phyloP scores from a whole-genome alignment of 2,888 invertebrate species.

The Cosmorhoe ocellata region DNA sequence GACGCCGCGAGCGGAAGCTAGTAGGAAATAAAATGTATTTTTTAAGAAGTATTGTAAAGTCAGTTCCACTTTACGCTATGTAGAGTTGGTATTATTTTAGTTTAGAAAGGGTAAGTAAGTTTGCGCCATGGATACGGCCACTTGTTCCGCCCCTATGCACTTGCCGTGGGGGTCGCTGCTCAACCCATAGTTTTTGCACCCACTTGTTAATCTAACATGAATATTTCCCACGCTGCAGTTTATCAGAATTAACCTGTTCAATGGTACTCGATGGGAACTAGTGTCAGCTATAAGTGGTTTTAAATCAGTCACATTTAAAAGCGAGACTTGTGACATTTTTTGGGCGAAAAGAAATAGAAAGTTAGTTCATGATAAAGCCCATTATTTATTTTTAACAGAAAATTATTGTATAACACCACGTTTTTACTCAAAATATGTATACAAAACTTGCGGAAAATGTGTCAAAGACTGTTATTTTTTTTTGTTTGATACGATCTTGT shows the following conservation, averaged over 20 bases:
- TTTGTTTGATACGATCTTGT: too few species aligned
- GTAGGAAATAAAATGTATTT: too few species aligned
- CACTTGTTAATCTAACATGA: slow-evolving; percentile 50
- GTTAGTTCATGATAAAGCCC: neutral
- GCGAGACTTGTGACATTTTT: neutral
- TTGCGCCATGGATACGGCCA: slow-evolving; percentile 46
- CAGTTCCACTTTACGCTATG: too few species aligned
- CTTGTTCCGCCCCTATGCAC: slow-evolving; percentile 82
- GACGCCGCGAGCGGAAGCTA: too few species aligned
- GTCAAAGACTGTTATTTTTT: too few species aligned
- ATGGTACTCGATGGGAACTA: slow-evolving; percentile 35
- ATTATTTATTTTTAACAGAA: neutral
- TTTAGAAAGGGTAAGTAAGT: slow-evolving; percentile 31
- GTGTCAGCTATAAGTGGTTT: slow-evolving; percentile 15
- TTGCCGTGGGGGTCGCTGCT: slow-evolving; percentile 66
- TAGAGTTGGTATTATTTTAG: slow-evolving; percentile 9
- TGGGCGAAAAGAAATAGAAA: slow-evolving; percentile 9
- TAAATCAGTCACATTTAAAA: slow-evolving; percentile 9
- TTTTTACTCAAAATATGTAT: too few species aligned
- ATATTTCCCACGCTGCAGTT: slow-evolving; percentile 69
- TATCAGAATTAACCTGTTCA: slow-evolving; percentile 56
- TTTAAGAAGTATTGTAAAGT: too few species aligned
- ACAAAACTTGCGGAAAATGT: too few species aligned
- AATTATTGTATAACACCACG: too few species aligned
- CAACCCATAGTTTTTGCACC: slow-evolving; percentile 73